Evolutionary conservation across 2,888 invertebrate genomes (phyloP).

Genomic region (Acleris literana): DNA sequence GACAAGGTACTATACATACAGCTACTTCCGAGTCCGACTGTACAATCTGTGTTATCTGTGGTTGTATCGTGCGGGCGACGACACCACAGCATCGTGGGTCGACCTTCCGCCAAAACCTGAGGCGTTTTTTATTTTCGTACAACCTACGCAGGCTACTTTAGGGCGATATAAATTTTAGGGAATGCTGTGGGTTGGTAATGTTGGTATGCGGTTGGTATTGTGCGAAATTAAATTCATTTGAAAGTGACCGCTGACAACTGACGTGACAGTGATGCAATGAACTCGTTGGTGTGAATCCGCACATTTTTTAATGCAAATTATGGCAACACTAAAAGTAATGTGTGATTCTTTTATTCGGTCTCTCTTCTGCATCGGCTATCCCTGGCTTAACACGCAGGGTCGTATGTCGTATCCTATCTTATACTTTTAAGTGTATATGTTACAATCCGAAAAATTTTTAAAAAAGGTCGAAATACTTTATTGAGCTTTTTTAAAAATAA

Average conservation of each 20-base stretch:
- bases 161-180: conserved; percentile 28
- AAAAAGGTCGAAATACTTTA: no score
- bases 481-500: no score
- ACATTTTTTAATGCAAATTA: no score
- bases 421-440: no score
- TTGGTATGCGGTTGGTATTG: conserved; percentile 8
- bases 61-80: not conserved
- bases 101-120: conserved; percentile 25
- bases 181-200: conserved; percentile 21
- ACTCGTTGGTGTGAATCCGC: no score
- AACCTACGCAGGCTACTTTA: conserved; percentile 24
- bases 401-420: accelerated
- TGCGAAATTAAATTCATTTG: conserved; percentile 2
- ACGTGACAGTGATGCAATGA: not conserved
- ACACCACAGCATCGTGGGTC: conserved; percentile 9
- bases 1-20: no score
- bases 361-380: no score
- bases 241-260: conserved; percentile 4
- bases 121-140: conserved; percentile 6
- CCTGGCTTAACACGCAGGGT: no score
- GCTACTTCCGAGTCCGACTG: not conserved
- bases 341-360: no score
- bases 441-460: no score
- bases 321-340: no score
- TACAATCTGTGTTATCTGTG: not conserved